phyloP scores from a whole-genome alignment of 2,888 invertebrate species.

The Dromius quadrimaculatus region DNA sequence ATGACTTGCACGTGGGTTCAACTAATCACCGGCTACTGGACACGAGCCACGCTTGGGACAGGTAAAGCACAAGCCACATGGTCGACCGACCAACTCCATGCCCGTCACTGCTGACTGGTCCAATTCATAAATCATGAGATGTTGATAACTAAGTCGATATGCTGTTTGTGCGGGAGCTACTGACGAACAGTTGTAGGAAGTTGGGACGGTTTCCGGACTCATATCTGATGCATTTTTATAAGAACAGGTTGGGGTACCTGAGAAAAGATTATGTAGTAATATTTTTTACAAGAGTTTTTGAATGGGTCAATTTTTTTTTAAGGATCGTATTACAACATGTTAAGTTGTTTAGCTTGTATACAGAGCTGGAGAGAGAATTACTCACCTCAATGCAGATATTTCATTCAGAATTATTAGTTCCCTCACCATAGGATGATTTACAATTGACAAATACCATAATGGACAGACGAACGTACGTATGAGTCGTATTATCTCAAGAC shows the following conservation, averaged over 20 bases:
- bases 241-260: background rate
- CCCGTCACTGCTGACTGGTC: conserved; percentile 22
- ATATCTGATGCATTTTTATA: conserved; percentile 19
- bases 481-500: too few species aligned
- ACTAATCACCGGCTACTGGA: conserved; percentile 56
- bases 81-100: background rate
- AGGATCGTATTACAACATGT: too few species aligned
- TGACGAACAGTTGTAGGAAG: background rate
- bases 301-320: too few species aligned
- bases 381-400: too few species aligned
- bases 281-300: too few species aligned
- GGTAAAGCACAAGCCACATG: background rate
- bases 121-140: conserved; percentile 45
- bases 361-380: too few species aligned
- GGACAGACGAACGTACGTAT: too few species aligned
- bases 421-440: too few species aligned
- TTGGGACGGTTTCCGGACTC: background rate
- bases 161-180: conserved; percentile 5
- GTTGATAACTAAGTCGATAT: conserved; percentile 20
- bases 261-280: too few species aligned
- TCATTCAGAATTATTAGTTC: too few species aligned
- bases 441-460: too few species aligned
- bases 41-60: background rate
- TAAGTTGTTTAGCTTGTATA: too few species aligned
- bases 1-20: conserved; percentile 60